Evolutionary conservation across 2,113 vertebrate genomes (phyloP), one percentile per base, ranked within the genome.

Genomic region (Caranx ignobilis): DNA sequence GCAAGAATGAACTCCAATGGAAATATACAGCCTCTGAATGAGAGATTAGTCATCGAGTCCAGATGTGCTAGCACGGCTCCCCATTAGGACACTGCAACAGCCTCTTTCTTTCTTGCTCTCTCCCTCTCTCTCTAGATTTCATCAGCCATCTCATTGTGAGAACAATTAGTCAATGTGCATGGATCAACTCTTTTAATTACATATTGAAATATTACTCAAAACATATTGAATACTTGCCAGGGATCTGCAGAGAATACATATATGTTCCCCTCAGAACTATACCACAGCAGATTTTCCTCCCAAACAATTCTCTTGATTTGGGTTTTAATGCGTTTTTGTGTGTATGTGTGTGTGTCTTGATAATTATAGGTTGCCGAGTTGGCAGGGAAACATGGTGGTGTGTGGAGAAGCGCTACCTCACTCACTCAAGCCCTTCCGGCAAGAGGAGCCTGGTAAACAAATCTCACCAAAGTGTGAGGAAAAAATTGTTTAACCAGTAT

Each of bases 331-430:
- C 75, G 57, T 73, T 65, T 77, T 34, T 57, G 37, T 65, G 62
- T 81, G 50, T 70, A 71, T 68, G 62, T 26, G 71, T 56, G 32
- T 59, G 60, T 74, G 2, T 74, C 47, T 77, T 72, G 72, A 79
- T 91, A 89, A 89, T 91, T 89, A 78, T 86, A 87, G 87, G 84
- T 75, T 81, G 72, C 63, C 62, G 77, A 68, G 75, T 88, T 91
- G 85, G 88, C 89, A 87, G 76, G 62, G 77, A 81, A 72, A 85
- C 56, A 73, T 60, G 76, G 62, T 75, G 79, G 67, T 84, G 75
- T 88, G 83, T 76, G 56, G 72, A 85, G 76, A 79, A 83, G 82
- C 55, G 47, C 39, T 84, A 79, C 81, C 87, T 88, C 84, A 54
- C 72, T 85, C 73, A 73, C 73, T 72, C 32, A 73, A 85, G 50